Conservation (phyloP, 2,888 invertebrate genomes). For the Melanargia galathea region DNA sequence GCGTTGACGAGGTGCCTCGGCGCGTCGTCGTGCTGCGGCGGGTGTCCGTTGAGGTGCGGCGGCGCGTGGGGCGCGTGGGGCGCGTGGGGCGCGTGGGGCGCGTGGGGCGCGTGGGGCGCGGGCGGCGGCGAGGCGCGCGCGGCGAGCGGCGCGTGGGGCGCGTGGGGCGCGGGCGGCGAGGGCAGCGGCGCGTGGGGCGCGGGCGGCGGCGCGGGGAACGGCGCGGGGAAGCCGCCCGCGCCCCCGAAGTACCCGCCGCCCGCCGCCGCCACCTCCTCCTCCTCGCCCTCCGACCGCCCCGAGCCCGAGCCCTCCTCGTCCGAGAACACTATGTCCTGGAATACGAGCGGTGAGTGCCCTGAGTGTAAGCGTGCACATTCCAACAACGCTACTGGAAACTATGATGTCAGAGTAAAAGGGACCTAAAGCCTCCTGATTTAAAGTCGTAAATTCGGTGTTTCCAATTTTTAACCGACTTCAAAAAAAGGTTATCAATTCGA, state of each 20-base stretch:
- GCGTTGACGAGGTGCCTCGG: conserved; percentile 53
- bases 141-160: conserved; percentile 52
- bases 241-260: conserved; percentile 51
- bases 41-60: conserved; percentile 46
- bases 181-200: conserved; percentile 52
- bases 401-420: too few species aligned
- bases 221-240: conserved; percentile 53
- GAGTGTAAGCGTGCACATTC: too few species aligned
- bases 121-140: conserved; percentile 43
- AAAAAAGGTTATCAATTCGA: too few species aligned
- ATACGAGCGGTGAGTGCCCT: too few species aligned
- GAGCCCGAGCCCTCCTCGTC: conserved; percentile 81
- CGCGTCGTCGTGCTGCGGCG: conserved; percentile 49
- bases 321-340: conserved; percentile 81
- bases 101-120: conserved; percentile 52
- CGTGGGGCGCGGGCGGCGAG: conserved; percentile 39
- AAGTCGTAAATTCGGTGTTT: too few species aligned
- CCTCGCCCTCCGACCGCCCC: conserved; percentile 85
- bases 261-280: conserved; percentile 74
- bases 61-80: too few species aligned
- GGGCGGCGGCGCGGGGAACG: conserved; percentile 61
- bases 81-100: conserved; percentile 39
- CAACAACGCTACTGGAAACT: too few species aligned
- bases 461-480: too few species aligned
- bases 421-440: too few species aligned